phyloP scores from a whole-genome alignment of 2,888 invertebrate genomes.

The Gibbula magus region DNA sequence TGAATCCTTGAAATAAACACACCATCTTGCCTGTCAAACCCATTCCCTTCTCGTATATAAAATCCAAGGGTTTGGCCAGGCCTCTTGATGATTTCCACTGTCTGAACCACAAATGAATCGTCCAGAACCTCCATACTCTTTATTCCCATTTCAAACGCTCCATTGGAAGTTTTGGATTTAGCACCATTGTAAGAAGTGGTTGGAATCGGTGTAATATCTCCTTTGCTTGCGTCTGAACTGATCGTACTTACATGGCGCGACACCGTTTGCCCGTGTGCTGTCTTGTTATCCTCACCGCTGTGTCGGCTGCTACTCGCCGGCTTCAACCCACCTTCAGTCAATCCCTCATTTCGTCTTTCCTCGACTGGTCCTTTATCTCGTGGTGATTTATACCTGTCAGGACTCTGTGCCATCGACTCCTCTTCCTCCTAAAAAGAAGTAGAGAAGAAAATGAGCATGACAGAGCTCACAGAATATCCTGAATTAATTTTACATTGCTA shows the following conservation, averaged over 20 bases:
- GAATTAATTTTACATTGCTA: slow-evolving; percentile 25
- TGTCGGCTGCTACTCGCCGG: slow-evolving; percentile 38
- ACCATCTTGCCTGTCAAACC: slow-evolving; percentile 94
- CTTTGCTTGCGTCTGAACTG: background rate
- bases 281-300: slow-evolving; percentile 44
- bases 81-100: slow-evolving; percentile 97
- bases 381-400: slow-evolving; percentile 53
- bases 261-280: slow-evolving; percentile 42
- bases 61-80: slow-evolving; percentile 98
- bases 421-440: slow-evolving; percentile 40
- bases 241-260: slow-evolving; percentile 29
- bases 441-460: slow-evolving; percentile 23
- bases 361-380: slow-evolving; percentile 43
- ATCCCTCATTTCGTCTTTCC: slow-evolving; percentile 20
- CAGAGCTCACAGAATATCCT: slow-evolving; percentile 16
- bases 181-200: slow-evolving; percentile 43
- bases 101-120: slow-evolving; percentile 70
- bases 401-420: slow-evolving; percentile 66
- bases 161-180: slow-evolving; percentile 53
- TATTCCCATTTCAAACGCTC: slow-evolving; percentile 71
- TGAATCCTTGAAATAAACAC: slow-evolving; percentile 98
- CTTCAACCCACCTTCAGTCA: slow-evolving; percentile 21
- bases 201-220: background rate
- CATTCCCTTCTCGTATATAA: slow-evolving; percentile 99
- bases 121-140: slow-evolving; percentile 70